Evolutionary conservation across 2,797 vertebrate species (phyloP), one percentile per base, ranked within the genome.

Genomic region (Hyperoplus immaculatus): DNA sequence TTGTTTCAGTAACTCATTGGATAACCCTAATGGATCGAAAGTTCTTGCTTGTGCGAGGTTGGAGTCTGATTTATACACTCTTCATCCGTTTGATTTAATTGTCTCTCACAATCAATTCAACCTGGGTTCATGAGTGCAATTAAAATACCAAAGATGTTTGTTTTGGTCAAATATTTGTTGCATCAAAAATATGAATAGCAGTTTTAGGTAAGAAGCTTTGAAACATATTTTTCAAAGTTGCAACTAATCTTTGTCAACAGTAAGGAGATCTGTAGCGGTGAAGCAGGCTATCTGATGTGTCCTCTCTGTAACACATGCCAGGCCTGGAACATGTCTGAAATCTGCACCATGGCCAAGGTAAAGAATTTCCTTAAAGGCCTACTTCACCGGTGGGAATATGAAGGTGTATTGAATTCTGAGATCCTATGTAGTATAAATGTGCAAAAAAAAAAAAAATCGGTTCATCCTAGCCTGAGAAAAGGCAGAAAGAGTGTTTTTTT

Each of bases 261-360:
- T 41, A 87, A 96, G 77, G 95, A 97, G 72, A 94, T 96, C 78
- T 96, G 96, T 42, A 73, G 80, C 73, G 95, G 93, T 8, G 93
- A 91, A 39, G 83, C 81, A 4, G 85, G 18, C 61, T 96, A 96
- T 80, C 93, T 93, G 72, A 96, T 96, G 95, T 95, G 95, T 82
- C 95, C 95, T 1, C 93, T 96, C 18, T 96, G 95, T 56, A 94
- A 96, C 56, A 95, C 93, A 6, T 96, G 96, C 50, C 76, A 90
- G 62, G 89, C 82, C 15, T 96, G 96, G 96, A 95, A 95, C 85
- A 92, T 97, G 88, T 96, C 96, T 0, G 93, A 96, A 13, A 96
- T 95, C 89, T 97, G 96, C 89, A 92, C 95, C 75, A 95, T 96
- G 95, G 96, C 95, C 13, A 96, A 96, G 94, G 96, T 96, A 88